phyloP scores from a whole-genome alignment of 2,113 vertebrate genomes.

The Apaloderma vittatum region DNA sequence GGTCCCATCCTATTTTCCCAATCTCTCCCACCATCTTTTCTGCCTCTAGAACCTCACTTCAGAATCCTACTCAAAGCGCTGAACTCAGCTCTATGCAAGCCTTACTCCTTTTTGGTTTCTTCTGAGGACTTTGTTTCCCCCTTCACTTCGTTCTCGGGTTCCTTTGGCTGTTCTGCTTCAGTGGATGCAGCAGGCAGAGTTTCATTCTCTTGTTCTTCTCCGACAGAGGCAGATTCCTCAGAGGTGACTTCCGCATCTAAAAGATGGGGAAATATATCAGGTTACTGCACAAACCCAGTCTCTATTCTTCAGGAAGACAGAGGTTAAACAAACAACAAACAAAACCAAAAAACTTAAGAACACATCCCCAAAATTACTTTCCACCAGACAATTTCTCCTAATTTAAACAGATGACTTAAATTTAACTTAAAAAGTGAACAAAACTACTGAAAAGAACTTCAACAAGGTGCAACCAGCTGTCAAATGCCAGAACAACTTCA shows the following conservation, averaged over 20 bases:
- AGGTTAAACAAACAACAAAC: not conserved
- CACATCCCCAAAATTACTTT: not conserved
- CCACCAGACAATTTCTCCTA: not conserved
- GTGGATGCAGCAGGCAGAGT: conserved; percentile 78
- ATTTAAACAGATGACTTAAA: not conserved
- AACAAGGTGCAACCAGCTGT: not conserved
- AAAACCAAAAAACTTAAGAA: not conserved
- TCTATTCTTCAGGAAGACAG: not conserved
- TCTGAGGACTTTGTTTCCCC: conserved; percentile 82
- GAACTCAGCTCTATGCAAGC: not conserved
- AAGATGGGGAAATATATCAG: not conserved
- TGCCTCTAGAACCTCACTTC: not conserved
- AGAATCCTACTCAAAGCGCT: not conserved
- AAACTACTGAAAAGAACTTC: not conserved
- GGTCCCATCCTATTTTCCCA: not conserved
- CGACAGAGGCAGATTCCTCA: conserved; percentile 88
- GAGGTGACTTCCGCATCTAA: conserved; percentile 86
- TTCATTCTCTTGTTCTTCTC: conserved; percentile 85
- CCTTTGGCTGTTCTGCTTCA: conserved; percentile 80
- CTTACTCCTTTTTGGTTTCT: conserved; percentile 91
- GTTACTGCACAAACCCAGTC: not conserved
- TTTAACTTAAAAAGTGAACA: not conserved
- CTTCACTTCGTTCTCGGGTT: conserved; percentile 76
- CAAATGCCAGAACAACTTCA: not conserved
- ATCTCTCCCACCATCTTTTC: not conserved